These are phyloP conservation scores for Gadus chalcogrammus DNA, from an alignment of 2,113 vertebrate genomes.

Conservation along the genomic window DNA sequence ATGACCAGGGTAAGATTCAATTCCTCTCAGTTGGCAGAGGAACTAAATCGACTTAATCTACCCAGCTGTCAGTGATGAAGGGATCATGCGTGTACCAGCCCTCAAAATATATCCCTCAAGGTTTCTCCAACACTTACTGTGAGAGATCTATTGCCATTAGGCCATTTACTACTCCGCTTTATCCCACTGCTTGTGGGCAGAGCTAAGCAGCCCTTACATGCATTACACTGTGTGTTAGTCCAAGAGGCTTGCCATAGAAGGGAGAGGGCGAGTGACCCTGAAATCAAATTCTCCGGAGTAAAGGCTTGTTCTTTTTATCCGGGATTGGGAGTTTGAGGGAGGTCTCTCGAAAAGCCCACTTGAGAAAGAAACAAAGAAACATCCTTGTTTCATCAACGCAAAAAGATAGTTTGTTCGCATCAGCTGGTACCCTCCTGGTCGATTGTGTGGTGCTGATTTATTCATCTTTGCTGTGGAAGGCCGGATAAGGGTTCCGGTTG, in stretches of 20 bases:
- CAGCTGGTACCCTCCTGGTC: background rate
- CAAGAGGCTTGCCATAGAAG: too few relatives aligned
- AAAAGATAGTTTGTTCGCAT: background rate
- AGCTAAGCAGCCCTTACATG: too few relatives aligned
- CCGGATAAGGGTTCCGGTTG: background rate
- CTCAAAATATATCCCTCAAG: background rate
- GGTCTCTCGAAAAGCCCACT: background rate
- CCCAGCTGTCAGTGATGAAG: background rate
- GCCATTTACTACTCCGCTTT: background rate
- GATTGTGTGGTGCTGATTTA: background rate
- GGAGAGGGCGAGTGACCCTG: too few relatives aligned
- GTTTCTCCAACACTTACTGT: background rate
- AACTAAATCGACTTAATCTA: background rate
- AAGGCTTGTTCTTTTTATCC: too few relatives aligned
- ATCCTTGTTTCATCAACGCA: background rate
- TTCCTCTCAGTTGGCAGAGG: constrained; percentile 7
- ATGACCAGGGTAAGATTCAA: background rate
- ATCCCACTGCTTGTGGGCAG: too few relatives aligned
- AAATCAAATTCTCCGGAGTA: too few relatives aligned
- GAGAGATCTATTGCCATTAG: background rate
- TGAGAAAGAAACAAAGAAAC: background rate
- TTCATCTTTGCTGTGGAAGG: too few relatives aligned
- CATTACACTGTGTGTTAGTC: too few relatives aligned
- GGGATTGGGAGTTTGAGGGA: background rate
- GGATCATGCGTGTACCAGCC: background rate